Evolutionary conservation across 2,888 invertebrate genomes (phyloP).

Genomic region (Laothoe populi): DNA sequence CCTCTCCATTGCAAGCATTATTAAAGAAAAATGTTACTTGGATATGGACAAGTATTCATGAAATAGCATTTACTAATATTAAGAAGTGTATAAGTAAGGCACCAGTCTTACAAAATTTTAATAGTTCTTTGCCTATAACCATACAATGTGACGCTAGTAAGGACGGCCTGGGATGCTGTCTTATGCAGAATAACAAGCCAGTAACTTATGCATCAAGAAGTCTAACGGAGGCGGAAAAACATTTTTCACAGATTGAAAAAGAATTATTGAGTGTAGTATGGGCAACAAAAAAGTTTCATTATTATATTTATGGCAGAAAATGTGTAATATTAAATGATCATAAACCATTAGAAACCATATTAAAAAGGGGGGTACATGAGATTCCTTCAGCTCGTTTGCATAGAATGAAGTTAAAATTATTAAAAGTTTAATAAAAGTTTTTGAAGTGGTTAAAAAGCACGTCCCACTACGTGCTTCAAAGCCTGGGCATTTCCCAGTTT

Average conservation of each 20-base stretch:
- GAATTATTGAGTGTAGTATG: conserved; percentile 53
- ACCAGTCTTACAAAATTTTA: background rate
- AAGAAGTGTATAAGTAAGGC: background rate
- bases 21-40: too few relatives aligned
- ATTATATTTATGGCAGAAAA: conserved; percentile 35
- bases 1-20: background rate
- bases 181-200: background rate
- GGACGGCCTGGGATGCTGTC: background rate
- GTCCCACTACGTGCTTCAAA: too few relatives aligned
- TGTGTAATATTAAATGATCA: too few relatives aligned
- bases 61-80: background rate
- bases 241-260: conserved; percentile 56
- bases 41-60: too few relatives aligned
- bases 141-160: background rate
- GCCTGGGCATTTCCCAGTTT: too few relatives aligned
- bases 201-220: background rate
- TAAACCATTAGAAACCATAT: conserved; percentile 47
- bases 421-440: too few relatives aligned
- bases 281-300: conserved; percentile 53
- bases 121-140: background rate
- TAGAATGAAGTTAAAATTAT: background rate
- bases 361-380: background rate
- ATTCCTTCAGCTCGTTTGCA: background rate
- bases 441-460: too few relatives aligned
- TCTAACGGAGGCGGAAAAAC: background rate